Percentiles rank a stretch among this genome's conserved stretches.
Evolutionary conservation across 1,140 invertebrate species (phyloP).

Genomic region (Batillaria attramentaria): DNA sequence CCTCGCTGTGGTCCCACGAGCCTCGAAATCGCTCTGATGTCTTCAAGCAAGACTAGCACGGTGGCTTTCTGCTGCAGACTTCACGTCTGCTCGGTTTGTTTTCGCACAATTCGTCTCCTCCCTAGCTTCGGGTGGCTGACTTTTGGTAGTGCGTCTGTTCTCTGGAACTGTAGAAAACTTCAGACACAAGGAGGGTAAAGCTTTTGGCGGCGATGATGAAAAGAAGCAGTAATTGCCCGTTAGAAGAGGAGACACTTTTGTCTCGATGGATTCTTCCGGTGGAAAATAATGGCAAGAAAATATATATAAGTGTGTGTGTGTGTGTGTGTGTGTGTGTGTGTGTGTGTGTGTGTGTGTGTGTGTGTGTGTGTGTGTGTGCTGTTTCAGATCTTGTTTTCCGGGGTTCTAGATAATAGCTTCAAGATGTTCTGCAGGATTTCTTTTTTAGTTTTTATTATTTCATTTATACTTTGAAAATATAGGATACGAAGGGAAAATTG

Average conservation of each 20-base stretch:
- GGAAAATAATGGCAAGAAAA: background rate
- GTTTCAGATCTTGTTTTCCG: too few species aligned
- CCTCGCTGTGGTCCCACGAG: background rate
- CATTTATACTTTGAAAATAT: too few species aligned
- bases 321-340: background rate
- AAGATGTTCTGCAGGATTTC: too few species aligned
- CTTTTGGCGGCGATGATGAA: background rate
- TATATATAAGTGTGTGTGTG: background rate
- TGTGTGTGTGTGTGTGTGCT: background rate
- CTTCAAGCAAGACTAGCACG: background rate
- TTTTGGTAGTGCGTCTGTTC: background rate
- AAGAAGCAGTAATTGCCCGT: background rate
- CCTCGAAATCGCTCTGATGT: constrained; percentile 12
- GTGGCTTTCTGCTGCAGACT: background rate
- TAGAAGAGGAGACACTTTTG: background rate
- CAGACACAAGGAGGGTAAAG: background rate
- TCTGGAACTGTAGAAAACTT: background rate
- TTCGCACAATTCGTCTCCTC: constrained; percentile 10
- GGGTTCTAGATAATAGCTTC: too few species aligned
- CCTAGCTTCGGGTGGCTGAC: background rate
- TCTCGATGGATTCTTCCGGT: background rate
- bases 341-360: background rate
- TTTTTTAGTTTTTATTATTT: too few species aligned
- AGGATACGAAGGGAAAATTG: too few species aligned
- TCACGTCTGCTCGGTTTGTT: constrained; percentile 13